These are phyloP conservation scores for Potamarius usumacintae DNA, from an alignment of 2,113 vertebrate species.

Conservation along the genomic window DNA sequence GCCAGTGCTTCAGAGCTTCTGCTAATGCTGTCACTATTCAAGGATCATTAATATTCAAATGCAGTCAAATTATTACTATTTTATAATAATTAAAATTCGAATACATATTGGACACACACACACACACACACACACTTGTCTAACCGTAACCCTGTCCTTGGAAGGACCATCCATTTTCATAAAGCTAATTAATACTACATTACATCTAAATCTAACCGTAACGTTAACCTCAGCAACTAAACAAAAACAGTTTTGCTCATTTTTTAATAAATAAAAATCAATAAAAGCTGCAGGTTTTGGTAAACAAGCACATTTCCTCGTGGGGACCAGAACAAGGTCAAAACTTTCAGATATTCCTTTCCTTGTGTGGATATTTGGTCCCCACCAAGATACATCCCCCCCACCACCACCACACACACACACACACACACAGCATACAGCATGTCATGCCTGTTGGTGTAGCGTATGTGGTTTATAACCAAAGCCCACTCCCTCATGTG, in stretches of 20 bases:
- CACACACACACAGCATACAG: conserved; percentile 6
- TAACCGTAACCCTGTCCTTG: neutral
- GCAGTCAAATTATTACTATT: neutral
- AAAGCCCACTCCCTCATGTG: conserved; percentile 31
- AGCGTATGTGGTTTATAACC: conserved; percentile 12
- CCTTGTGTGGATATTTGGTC: neutral
- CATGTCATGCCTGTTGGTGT: conserved; percentile 18
- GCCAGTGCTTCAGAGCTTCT: neutral
- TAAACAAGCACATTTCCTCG: neutral
- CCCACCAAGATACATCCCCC: neutral
- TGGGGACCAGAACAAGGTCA: neutral
- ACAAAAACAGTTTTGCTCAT: neutral
- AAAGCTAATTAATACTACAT: neutral
- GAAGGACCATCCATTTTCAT: neutral
- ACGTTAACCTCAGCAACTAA: neutral
- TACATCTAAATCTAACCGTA: neutral
- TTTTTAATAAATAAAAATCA: neutral
- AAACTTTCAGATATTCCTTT: neutral
- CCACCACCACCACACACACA: conserved; percentile 3
- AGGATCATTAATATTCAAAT: neutral
- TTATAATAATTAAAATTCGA: neutral
- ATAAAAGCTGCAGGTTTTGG: neutral
- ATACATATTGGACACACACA: neutral
- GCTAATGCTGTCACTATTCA: neutral
- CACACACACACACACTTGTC: neutral